Base-by-base conservation (phyloP, 1,140 invertebrate genomes). In the Nylanderia fulva region DNA sequence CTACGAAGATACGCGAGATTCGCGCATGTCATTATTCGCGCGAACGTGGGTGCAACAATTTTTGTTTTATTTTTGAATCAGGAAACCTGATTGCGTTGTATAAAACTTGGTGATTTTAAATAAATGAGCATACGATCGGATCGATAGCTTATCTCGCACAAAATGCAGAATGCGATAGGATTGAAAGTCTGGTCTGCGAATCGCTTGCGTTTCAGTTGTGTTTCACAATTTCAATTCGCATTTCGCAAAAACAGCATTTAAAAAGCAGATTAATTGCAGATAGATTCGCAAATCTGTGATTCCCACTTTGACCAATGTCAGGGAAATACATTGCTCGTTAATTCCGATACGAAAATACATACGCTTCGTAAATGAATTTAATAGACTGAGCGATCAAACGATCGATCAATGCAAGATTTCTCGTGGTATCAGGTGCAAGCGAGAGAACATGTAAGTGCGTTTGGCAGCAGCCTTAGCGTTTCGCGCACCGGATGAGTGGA, bases 1-100 rank as follows among this genome's bases (percentile, higher is more conserved):
- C 61, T 85, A 82, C 85, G 54, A 86, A 87, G 88, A 90, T 90
- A 90, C 71, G 85, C 48, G 54, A 56, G 76, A n/a, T 77, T 79
- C 77, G 82, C 83, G 72, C 74, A 85, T 68, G 79, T 86, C 84
- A 77, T 89, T 89, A 89, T 83, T 79, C 83, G 58, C 77, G 33
- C 54, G 77, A 48, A 60, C 13, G 15, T 71, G 71, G 71, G 60
- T 77, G 84, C 45, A 63, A 69, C 61, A 77, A 71, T 88, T 77
- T 89, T 89, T 86, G 88, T 61, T 1, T 33, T 54, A 39, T 42
- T 61, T 39, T 39, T 42, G 45, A 2, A 42, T 48, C 36, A 69
- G 84, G 6, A 21, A 21, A 21, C 52, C 58, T 66, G 52, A 54
- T 33, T 7, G 27, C 58, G 0, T 79, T 60, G 54, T 45, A 89